Evolutionary conservation across 2,888 invertebrate genomes (phyloP), one percentile per base, ranked within the genome.

Genomic region (Xiphydria camelus): DNA sequence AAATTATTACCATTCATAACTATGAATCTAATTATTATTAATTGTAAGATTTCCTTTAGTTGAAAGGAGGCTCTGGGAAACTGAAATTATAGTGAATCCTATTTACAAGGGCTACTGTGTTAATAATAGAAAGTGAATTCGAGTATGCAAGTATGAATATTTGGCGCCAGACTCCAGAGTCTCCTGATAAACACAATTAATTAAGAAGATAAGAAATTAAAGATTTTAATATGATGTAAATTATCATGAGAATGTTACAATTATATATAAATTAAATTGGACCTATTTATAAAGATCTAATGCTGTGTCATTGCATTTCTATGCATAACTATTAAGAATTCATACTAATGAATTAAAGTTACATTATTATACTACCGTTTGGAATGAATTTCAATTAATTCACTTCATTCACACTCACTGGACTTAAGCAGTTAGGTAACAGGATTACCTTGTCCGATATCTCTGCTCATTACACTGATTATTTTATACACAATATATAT

Each of bases 231-330:
- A 33, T 17, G 33, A 7, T 37, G 42, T 46, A 45, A 49, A 45
- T 45, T 39, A 40, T 45, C 32, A 40, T 33, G 42, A 46, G 35
- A 42, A 42, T 46, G 42, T 49, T 49, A 49, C 31, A 23, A 39
- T 21, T 42, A 36, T 18, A 46, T 23, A 33, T 20, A 22, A 40
- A 38, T n/a, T 46, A 46, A 46, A 42, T 47, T 46, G 15, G 36
- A 31, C 49, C 46, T 46, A 46, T 42, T 49, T 49, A 46, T 49
- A 46, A 22, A 46, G 42, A 26, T 6, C 23, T 33, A 23, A 32
- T 44, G n/a, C n/a, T n/a, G n/a, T n/a, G 20, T 17, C 18, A 10
- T 34, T 25, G 9, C 25, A 18, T 34, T 41, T 22, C 4, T 15
- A 18, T 20, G 15, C 4, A 23, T 10, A 33, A 23, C 10, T 5